Evolutionary conservation across 2,797 vertebrate genomes (phyloP), one percentile per base, ranked within the genome.

Genomic region (Pipistrellus kuhlii): DNA sequence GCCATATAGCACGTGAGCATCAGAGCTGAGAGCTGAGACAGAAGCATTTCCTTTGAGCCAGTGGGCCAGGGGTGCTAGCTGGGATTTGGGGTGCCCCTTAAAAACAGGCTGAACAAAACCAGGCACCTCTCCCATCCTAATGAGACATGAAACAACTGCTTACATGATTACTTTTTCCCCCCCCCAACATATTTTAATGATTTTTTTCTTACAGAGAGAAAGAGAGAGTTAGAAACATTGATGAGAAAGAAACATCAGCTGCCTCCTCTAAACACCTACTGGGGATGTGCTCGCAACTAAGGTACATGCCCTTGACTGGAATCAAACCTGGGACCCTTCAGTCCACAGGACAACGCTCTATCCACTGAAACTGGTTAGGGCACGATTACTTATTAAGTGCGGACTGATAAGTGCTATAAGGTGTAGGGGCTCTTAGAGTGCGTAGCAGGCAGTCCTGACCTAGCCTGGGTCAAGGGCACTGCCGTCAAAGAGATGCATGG

Each of bases 401-500:
- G 27, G 72, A 51, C 27, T 41, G 27, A 2, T 21, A 18, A 17
- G 23, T 10, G 72, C 44, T 30, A 1, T 15, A 35, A 75, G 62
- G 57, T 21, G 8, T 8, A 0, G 3, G 53, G 62, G 12, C 46
- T 88, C 35, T 5, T n/a, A 21, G 21, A 27, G 41, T 13, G 73
- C 7, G 2, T 1, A 30, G 14, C 23, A 46, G 55, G 62, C 73
- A 62, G 27, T 41, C 12, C 71, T 27, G 38, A 14, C 30, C 3
- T 21, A 32, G 44, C 15, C 44, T 21, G 27, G n/a, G 25, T 38
- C 38, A 12, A 84, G 14, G 57, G 51, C 46, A 78, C 48, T 68
- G 32, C 55, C 8, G 0, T 0, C 2, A 5, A 2, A 11, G 8
- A 57, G 57, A n/a, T 3, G 10, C 5, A 15, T 0, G 5, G 51